Evolutionary conservation across 2,888 invertebrate species (phyloP), one percentile per base, ranked within the genome.

Genomic region (Parapristionchus giblindavisi): DNA sequence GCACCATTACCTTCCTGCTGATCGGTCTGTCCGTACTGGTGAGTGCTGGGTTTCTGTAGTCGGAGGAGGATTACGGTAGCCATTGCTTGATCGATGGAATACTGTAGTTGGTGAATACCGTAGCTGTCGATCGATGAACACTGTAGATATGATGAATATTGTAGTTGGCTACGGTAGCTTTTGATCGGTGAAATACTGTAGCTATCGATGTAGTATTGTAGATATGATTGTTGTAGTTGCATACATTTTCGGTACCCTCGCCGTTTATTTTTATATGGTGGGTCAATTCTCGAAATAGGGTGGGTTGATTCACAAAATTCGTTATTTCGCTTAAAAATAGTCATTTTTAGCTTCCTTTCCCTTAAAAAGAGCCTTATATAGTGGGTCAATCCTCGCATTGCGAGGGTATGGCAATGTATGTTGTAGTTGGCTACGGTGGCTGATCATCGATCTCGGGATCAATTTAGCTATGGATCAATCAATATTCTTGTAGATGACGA

Each of bases 1-100:
- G 96, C 87, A 92, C 96, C 74, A 88, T 94, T 77, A 96, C 98
- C 85, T 97, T 96, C 89, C 88, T 95, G 70, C 94, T 94, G 89
- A 96, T 97, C 85, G 98, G 97, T 3, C 91, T 93, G 75, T 97
- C 97, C 2, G 96, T 98, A 1, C 90, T 95, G 66, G 89, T 98
- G 78, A 97, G 97, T 17, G 93, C 94, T 65, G 91, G 65, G 60
- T n/a, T n/a, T n/a, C n/a, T n/a, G n/a, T n/a, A 36, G 5, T n/a
- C 6, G 52, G 52, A 11, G 52, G 21, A 14, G 51, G 60, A 36
- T 17, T 66, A 32, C 66, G 43, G 48, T 48, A 48, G 14, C 14
- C 58, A 58, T 58, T 8, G 14, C 11, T 58, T 58, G n/a, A n/a
- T n/a, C n/a, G n/a, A 4, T 4, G 11, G 36, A 27, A 5, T 14